Evolutionary conservation across 2,888 invertebrate genomes (phyloP).

Genomic region (Epistrophe grossulariae): DNA sequence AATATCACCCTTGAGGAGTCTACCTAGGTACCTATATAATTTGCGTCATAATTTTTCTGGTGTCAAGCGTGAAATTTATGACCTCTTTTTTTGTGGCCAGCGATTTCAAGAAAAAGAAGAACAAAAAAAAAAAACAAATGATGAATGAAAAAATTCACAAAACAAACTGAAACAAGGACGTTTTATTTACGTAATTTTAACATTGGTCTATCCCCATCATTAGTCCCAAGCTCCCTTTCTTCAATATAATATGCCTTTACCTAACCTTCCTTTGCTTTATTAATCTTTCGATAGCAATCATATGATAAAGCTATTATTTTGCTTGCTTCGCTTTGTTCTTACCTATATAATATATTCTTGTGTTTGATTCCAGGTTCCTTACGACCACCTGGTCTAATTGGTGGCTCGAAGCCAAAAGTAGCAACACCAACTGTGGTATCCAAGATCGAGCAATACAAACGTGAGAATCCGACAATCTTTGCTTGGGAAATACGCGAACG

Average conservation of each 20-base stretch:
- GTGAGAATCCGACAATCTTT: constrained; percentile 99
- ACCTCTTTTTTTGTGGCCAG: constrained; percentile 26
- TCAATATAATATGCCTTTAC: not conserved
- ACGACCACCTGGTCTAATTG: constrained; percentile 95
- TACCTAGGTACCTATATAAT: constrained; percentile 38
- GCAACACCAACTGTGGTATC: constrained; percentile 98
- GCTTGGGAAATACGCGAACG: constrained; percentile 99
- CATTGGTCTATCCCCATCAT: constrained; percentile 77
- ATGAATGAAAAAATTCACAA: constrained; percentile 46
- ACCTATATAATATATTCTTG: constrained; percentile 8
- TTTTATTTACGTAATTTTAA: constrained; percentile 81
- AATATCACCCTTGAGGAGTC: constrained; percentile 62
- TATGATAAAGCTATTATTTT: constrained; percentile 82
- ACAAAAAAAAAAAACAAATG: constrained; percentile 7
- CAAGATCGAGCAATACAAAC: constrained; percentile 98
- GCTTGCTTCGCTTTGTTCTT: constrained; percentile 66
- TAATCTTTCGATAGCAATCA: constrained; percentile 77
- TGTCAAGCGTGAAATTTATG: constrained; percentile 76
- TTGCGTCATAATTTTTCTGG: constrained; percentile 73
- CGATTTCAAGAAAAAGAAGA: not conserved
- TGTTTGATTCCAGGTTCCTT: constrained; percentile 89
- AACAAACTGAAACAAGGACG: constrained; percentile 71
- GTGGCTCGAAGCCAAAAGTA: constrained; percentile 98
- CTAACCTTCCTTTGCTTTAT: constrained; percentile 34
- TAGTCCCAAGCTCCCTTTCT: constrained; percentile 70